Evolutionary conservation across 2,888 invertebrate genomes (phyloP), one percentile per base, ranked within the genome.

Genomic region (Eupsilia transversa): DNA sequence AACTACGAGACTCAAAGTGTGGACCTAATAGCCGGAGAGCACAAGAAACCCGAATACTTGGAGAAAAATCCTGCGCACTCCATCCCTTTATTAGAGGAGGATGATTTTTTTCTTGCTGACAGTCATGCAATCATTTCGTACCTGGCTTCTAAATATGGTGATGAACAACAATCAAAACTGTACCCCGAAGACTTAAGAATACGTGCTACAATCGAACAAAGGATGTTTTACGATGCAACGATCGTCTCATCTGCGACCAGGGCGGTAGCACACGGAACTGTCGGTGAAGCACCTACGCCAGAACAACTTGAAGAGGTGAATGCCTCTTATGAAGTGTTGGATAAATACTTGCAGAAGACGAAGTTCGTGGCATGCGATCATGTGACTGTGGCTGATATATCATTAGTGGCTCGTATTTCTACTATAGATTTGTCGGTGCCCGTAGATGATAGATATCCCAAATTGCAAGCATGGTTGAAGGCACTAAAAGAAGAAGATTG

Each of bases 91-190:
- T 74, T 93, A 2, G 92, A 92, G 90, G 92, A 93, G 14, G 90
- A 88, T 12, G 91, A 91, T 56, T 91, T 92, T 49, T 64, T 84
- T 1, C 70, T 93, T 6, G 84, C 89, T 7, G 92, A 92, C 46
- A 92, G 92, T 59, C 91, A 92, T 54, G 90, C 92, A 0, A 92
- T 93, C 20, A 87, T 90, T 2, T 90, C 89, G 0, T 93, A 92
- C 69, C 74, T 93, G 20, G 88, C 89, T 0, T 89, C 91, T 3
- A 93, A 92, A 74, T 93, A 91, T 65, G 92, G 92, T 38, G 89
- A 86, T 0, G 89, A 88, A 52, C 87, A 88, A 49, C 79, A 87
- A 63, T 84, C 87, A 3, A 79, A 86, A 68, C 67, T 91, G 46
- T 93, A 92, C 79, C 91, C 92, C 63, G 82, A 71, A 4, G 92